Conservation (phyloP, 2,113 vertebrate genomes). For the Calidris pygmaea region DNA sequence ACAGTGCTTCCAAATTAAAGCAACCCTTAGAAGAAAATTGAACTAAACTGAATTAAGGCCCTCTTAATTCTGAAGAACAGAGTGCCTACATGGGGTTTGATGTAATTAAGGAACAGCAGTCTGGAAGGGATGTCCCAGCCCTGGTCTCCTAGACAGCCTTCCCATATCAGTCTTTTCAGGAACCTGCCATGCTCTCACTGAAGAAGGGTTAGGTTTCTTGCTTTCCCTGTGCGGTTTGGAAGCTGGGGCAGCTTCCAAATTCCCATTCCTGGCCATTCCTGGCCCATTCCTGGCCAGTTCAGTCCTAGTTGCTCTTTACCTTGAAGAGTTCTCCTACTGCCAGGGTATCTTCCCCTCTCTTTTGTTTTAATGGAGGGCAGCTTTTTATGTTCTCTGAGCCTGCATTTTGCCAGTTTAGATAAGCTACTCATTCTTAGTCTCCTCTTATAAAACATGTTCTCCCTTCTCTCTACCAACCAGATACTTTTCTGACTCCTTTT, state of each 20-base stretch:
- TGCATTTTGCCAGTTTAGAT: background rate
- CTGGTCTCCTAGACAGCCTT: background rate
- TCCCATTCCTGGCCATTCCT: background rate
- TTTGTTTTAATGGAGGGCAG: background rate
- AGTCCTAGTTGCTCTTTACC: background rate
- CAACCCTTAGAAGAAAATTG: constrained; percentile 44
- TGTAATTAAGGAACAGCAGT: constrained; percentile 41
- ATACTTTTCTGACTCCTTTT: background rate
- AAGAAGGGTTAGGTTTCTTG: background rate
- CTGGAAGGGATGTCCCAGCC: constrained; percentile 13
- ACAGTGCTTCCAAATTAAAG: constrained; percentile 56
- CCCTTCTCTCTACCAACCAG: background rate
- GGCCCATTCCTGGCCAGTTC: background rate
- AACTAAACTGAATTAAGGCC: constrained; percentile 52
- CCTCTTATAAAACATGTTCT: background rate
- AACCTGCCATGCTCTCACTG: background rate
- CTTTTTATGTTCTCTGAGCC: background rate
- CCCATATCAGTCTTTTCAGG: background rate
- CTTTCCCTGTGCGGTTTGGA: background rate
- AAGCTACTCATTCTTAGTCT: background rate
- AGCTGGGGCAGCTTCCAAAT: background rate
- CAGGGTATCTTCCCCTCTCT: background rate
- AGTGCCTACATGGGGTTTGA: constrained; percentile 14
- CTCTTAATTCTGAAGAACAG: constrained; percentile 49
- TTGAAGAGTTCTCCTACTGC: background rate